Evolutionary conservation across 1,140 invertebrate species (phyloP), one percentile per base, ranked within the genome.

Genomic region (Muscidifurax raptorellus): DNA sequence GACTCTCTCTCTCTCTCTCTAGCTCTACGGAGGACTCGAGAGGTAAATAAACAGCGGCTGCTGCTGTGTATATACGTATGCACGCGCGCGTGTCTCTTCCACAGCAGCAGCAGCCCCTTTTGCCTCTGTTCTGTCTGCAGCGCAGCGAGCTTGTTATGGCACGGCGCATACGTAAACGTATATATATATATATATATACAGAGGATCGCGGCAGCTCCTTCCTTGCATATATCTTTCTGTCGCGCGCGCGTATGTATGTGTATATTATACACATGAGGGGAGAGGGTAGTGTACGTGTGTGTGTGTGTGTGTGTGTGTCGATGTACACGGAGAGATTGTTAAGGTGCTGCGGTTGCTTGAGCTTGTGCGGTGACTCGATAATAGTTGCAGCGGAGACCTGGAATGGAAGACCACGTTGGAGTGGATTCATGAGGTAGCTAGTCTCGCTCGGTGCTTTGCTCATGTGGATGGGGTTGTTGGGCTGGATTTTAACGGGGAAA

Each of bases 21-120:
- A 28, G 59, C 36, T 69, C 66, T 69, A 30, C 30, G 47, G 10
- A n/a, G 72, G 52, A 64, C 40, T 75, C 80, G 66, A 66, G 82
- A 78, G 71, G 81, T 77, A 77, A 83, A 83, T 83, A 83, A 83
- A 52, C 59, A 67, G 74, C 30, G 27, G n/a, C 5, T 40, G 82
- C 75, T 40, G 28, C 18, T 28, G 18, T 6, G 59, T 69, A 15
- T 28, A 2, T 71, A 36, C 30, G 36, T 64, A 69, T 67, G 30
- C 32, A 25, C 25, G 6, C 12, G 15, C 27, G 44, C 5, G 64
- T 80, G 5, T 5, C 30, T 64, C 64, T 83, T n/a, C 18, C 18
- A n/a, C 52, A 25, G 47, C 25, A 52, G 47, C 40, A 52, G 44
- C 75, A 40, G 27, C 76, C 30, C 15, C 47, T 59, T 47, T 59